Base-by-base conservation (phyloP, 2,888 invertebrate genomes). In the Tribolium freemani region DNA sequence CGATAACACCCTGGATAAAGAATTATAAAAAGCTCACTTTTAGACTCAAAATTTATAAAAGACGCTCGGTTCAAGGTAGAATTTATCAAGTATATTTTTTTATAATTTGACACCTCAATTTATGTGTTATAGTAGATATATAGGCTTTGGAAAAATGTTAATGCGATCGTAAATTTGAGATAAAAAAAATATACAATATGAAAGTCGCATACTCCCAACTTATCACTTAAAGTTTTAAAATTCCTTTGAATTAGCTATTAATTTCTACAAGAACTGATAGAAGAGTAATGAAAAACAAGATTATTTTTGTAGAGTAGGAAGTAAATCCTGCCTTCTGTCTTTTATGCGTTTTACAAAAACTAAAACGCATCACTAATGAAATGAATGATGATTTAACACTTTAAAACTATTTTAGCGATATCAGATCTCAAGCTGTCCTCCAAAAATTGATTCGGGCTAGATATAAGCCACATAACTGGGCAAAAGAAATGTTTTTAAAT, bases 81-180 rank as follows among this genome's bases (percentile, higher is more conserved):
- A 60, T 60, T 60, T 51, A 50, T 63, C 50, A 63, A 38, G 31
- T 63, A 48, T 31, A 48, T 60, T 60, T 16, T 48, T 60, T 60
- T 60, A 60, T 60, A 63, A 63, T 50, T 50, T 51, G 63, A 63
- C 50, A 63, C 63, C 16, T 50, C 63, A 31, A 31, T 63, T 63
- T 31, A 51, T 16, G 16, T 16, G 16, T 2, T 50, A 6, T 13
- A 3, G n/a, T 31, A n/a, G n/a, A n/a, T n/a, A 61, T 50, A 31
- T 30, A 51, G 63, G 9, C 31, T 38, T 16, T 50, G 63, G 31
- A 51, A 31, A 61, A 63, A 63, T 61, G 63, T 63, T 50, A 63
- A 63, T 30, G 16, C 51, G 46, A 48, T 50, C 60, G 10, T 60
- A 60, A 60, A 60, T 60, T 58, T 13, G 1, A 38, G 9, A 57